Base-by-base conservation (phyloP, 1,140 invertebrate genomes). In the Steinernema khuongi region DNA sequence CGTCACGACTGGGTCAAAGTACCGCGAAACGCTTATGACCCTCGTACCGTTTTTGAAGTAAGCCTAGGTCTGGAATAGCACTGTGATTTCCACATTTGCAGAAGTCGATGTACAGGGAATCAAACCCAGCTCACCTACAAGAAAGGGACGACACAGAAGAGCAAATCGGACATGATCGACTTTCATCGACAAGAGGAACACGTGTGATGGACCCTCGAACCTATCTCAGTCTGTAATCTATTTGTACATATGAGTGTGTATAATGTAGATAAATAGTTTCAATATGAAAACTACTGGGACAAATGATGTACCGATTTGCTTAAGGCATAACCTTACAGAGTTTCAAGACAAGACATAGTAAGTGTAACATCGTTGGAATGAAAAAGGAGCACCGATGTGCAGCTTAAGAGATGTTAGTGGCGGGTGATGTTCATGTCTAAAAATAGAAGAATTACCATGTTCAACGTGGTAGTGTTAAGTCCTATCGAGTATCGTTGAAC, bases 11-110 rank as follows among this genome's bases (percentile, higher is more conserved):
- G 70, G 74, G 1, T 75, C 75, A 1, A 60, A 43, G 32, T 77
- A 77, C 67, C 75, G 75, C 26, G 67, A 77, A 72, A 77, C 75
- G 2, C 68, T 77, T 18, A 44, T 69, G 18, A 70, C 74, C 19
- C 26, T 77, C n/a, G 22, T 77, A 2, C 75, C 75, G 28, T 70
- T 70, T 26, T 68, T 70, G 31, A 50, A 26, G 74, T 75, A 43
- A 72, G 74, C 22, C 1, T 44, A 19, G 18, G 19, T 73, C 41
- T 26, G 7, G n/a, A 1, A 30, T 7, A 44, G 26, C 30, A 29
- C 50, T 22, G 11, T 60, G 4, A 14, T 26, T 4, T 7, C 11
- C 4, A 11, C 7, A 7, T 41, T 17, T 60, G 14, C 22, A 60
- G 50, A 60, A 60, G 2, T 22, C 11, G 50, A 22, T 60, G 22